A percentile compares a stretch with the other conserved stretches of the same genome.
phyloP scores from a whole-genome alignment of 2,888 invertebrate species.

The Tachina fera region DNA sequence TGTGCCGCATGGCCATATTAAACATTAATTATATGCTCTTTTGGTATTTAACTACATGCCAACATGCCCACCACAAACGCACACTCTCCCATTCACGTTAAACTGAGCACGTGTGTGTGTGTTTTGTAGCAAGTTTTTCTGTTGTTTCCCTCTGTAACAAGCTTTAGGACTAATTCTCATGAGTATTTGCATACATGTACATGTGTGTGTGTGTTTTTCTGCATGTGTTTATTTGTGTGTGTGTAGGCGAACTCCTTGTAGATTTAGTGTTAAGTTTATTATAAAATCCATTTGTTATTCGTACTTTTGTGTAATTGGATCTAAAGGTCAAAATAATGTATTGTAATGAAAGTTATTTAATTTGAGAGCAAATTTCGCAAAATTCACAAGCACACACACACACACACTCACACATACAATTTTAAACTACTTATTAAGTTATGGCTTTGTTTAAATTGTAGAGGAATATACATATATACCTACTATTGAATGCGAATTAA shows the following conservation, averaged over 20 bases:
- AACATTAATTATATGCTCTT: slow-evolving; percentile 68
- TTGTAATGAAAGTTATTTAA: slow-evolving; percentile 53
- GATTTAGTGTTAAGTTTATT: slow-evolving; percentile 66
- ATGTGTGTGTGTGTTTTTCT: not conserved
- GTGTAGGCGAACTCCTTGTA: slow-evolving; percentile 43
- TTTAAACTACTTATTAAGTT: slow-evolving; percentile 43
- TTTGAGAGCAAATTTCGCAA: slow-evolving; percentile 20
- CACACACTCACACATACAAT: not conserved
- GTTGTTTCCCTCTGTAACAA: not conserved
- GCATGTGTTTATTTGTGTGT: not conserved
- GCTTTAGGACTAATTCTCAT: not conserved
- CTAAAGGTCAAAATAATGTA: slow-evolving; percentile 66
- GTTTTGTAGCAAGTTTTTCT: not conserved
- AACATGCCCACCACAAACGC: not conserved
- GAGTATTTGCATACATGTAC: not conserved
- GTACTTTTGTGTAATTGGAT: slow-evolving; percentile 60
- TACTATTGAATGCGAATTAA: slow-evolving; percentile 5
- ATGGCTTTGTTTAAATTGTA: slow-evolving; percentile 18
- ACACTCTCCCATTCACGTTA: not conserved
- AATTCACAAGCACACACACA: not conserved
- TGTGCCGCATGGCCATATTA: slow-evolving; percentile 70
- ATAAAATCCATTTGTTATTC: slow-evolving; percentile 66
- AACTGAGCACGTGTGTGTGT: not conserved
- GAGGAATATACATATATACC: too few relatives aligned
- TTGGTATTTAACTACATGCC: slow-evolving; percentile 41